Evolutionary conservation across 2,113 vertebrate genomes (phyloP), one percentile per base, ranked within the genome.

Genomic region (Alaudala cheleensis): DNA sequence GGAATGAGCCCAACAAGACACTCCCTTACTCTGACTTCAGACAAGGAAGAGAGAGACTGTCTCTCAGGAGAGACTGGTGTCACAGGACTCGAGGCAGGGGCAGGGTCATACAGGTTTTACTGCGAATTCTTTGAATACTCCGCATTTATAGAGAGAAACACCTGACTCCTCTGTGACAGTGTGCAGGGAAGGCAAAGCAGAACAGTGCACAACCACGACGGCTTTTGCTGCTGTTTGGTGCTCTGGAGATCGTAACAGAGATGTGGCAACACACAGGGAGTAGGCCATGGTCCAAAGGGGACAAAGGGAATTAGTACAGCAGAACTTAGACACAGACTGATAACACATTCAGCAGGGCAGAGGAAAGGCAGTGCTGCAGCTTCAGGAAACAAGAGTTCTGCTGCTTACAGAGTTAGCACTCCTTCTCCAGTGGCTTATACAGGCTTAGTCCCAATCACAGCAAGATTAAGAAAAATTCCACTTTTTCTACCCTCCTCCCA

Each of bases 241-340:
- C 89, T 60, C 58, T 8, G 2, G 47, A 40, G 39, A 58, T 1
- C 3, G 49, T 7, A 37, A 51, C 2, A 6, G 34, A 42, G 39
- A n/a, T 0, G 2, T 31, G n/a, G 49, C 85, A 74, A 60, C 78
- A 64, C 53, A 85, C 5, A 62, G 54, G 22, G 70, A 65, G 15
- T 40, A 31, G 70, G 42, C 57, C 81, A 58, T n/a, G 39, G 70
- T 60, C 74, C 86, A 69, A 86, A 94, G 57, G 34, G 37, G 33
- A 67, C 47, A 54, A 34, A 72, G 29, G 80, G 26, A 28, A 78
- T 49, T 15, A 33, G 78, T 16, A 26, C 0, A 0, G 33, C 1
- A 0, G 57, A 39, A 71, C 18, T 33, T 70, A 4, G 2, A 51
- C 34, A 24, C 34, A 33, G 34, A 7, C 0, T n/a, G 33, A 15